Conservation (phyloP, 1,140 invertebrate genomes). For the Drosophila willistoni region DNA sequence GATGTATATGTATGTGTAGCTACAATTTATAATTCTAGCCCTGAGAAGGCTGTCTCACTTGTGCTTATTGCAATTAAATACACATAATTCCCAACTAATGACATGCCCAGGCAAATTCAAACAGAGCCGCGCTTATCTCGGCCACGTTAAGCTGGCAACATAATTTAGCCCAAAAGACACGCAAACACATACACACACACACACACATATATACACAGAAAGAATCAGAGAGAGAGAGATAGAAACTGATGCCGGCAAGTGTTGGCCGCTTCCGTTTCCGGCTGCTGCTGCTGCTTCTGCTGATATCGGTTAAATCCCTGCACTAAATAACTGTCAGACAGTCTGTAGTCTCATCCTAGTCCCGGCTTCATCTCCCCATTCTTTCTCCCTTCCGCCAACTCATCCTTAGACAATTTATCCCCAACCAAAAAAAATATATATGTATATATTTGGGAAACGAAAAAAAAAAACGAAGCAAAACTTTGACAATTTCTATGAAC, state of each 20-base stretch:
- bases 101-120: slow-evolving; percentile 51
- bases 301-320: slow-evolving; percentile 66
- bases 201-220: not conserved
- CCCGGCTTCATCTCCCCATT: not conserved
- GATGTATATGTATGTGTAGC: not conserved
- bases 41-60: slow-evolving; percentile 17
- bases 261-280: slow-evolving; percentile 70
- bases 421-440: not conserved
- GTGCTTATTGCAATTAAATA: slow-evolving; percentile 67
- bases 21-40: slow-evolving; percentile 7
- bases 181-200: slow-evolving; percentile 22
- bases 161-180: slow-evolving; percentile 56
- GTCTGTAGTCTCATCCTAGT: slow-evolving; percentile 11
- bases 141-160: slow-evolving; percentile 65
- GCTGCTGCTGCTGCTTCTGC: slow-evolving; percentile 35
- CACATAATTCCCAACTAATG: slow-evolving; percentile 60
- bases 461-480: slow-evolving; percentile 35
- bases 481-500: slow-evolving; percentile 72
- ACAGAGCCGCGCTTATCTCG: slow-evolving; percentile 50
- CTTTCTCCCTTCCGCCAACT: not conserved
- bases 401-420: slow-evolving; percentile 41
- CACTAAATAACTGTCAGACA: slow-evolving; percentile 70
- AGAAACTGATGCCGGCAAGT: slow-evolving; percentile 43
- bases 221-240: slow-evolving; percentile 2
- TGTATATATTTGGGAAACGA: no score